Conservation (phyloP, 2,888 invertebrate genomes). For the Himalopsyche tibetana region DNA sequence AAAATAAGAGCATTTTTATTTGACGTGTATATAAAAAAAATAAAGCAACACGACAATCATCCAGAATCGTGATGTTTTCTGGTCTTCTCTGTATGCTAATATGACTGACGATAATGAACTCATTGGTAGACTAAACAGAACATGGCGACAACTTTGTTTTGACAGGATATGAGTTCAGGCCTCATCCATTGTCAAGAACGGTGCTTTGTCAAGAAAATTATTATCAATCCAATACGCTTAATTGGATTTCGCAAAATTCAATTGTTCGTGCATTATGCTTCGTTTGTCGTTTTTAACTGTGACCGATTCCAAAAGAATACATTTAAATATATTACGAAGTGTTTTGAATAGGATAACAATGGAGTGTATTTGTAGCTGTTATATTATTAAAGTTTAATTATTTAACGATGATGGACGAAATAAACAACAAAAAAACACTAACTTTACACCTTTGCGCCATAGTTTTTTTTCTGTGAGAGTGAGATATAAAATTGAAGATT, state of each 20-base stretch:
- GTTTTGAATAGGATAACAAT: slow-evolving; percentile 1
- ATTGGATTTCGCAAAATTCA: slow-evolving; percentile 39
- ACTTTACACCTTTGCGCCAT: too few species aligned
- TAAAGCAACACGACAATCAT: too few species aligned
- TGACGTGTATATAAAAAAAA: too few species aligned
- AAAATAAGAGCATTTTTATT: too few species aligned
- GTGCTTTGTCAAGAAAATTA: background rate
- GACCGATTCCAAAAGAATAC: background rate
- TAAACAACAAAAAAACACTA: too few species aligned
- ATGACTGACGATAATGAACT: too few species aligned
- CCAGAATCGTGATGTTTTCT: too few species aligned
- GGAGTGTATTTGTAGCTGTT: background rate
- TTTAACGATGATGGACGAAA: background rate
- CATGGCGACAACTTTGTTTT: background rate
- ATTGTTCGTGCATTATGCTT: slow-evolving; percentile 8
- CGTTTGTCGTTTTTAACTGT: slow-evolving; percentile 19
- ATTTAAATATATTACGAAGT: slow-evolving; percentile 14
- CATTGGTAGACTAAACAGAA: background rate
- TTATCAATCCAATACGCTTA: background rate
- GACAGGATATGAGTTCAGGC: slow-evolving; percentile 23
- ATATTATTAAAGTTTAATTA: too few species aligned
- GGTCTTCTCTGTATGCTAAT: too few species aligned
- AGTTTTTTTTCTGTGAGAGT: too few species aligned
- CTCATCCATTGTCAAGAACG: slow-evolving; percentile 2
- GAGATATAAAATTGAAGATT: background rate